Evolutionary conservation across 1,140 invertebrate genomes (phyloP).

Genomic region (Rhizoglyphus robini): DNA sequence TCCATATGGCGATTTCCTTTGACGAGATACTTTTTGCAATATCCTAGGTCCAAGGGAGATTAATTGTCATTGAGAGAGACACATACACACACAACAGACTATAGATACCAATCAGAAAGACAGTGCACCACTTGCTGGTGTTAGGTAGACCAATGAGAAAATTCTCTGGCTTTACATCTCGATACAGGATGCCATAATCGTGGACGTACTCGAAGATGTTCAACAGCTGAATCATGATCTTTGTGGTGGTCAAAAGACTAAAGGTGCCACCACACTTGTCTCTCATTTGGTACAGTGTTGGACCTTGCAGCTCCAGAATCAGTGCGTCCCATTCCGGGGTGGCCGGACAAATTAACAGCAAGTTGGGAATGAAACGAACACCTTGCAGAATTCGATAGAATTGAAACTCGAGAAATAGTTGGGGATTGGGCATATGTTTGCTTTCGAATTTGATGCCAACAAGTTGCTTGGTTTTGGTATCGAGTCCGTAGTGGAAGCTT

Average conservation of each 20-base stretch:
- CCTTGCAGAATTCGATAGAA: neutral
- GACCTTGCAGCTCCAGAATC: constrained; percentile 28
- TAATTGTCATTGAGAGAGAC: neutral
- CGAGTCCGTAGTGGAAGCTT: neutral
- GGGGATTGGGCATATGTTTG: neutral
- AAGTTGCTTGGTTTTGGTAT: neutral
- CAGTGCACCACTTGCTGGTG: constrained; percentile 56
- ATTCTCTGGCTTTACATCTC: constrained; percentile 99
- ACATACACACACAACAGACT: neutral
- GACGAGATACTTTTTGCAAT: no score
- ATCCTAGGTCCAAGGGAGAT: neutral
- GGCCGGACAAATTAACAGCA: neutral
- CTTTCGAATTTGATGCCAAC: neutral
- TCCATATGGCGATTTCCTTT: no score
- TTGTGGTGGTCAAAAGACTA: constrained; percentile 43
- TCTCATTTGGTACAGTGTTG: constrained; percentile 26
- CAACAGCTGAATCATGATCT: constrained; percentile 89
- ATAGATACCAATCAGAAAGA: constrained; percentile 1
- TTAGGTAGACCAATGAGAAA: constrained; percentile 97
- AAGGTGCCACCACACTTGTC: constrained; percentile 25
- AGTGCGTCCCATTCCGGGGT: constrained; percentile 4
- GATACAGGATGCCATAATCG: constrained; percentile 95
- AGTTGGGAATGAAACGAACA: neutral
- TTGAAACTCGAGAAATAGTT: neutral
- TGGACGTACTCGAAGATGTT: constrained; percentile 96